Conservation (phyloP, 2,888 invertebrate genomes). For the Drosophila meridionalis region DNA sequence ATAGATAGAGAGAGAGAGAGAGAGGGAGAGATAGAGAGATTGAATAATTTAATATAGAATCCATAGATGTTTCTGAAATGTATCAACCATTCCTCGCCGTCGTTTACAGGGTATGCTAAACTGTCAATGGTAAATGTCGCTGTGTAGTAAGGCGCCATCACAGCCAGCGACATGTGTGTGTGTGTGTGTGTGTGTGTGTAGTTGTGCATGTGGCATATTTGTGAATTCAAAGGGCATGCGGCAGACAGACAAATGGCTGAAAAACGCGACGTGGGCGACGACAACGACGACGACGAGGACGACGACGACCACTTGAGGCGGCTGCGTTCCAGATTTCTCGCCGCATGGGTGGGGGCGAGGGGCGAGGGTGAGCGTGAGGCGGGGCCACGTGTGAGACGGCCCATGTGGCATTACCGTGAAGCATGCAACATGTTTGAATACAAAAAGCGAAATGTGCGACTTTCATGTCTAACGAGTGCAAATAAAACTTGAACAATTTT, state of each 20-base stretch:
- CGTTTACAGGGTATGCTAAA: constrained; percentile 30
- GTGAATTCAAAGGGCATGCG: constrained; percentile 74
- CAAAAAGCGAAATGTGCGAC: constrained; percentile 15
- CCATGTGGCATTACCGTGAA: constrained; percentile 39
- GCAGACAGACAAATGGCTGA: constrained; percentile 42
- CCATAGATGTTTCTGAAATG: background rate
- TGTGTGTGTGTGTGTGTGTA: constrained; percentile 5
- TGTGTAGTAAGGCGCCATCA: constrained; percentile 17
- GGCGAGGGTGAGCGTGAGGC: background rate
- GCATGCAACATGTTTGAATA: constrained; percentile 70
- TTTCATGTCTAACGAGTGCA: constrained; percentile 70
- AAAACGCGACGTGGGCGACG: constrained; percentile 49
- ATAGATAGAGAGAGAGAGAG: background rate
- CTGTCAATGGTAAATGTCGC: constrained; percentile 70
- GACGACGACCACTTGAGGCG: constrained; percentile 63
- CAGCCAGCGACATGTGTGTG: constrained; percentile 27
- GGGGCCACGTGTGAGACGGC: background rate
- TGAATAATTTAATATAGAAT: background rate
- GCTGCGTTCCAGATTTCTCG: constrained; percentile 53
- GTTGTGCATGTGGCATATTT: constrained; percentile 62
- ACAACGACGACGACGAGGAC: constrained; percentile 27
- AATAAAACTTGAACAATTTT: constrained; percentile 66
- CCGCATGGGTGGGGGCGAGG: background rate
- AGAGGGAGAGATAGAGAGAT: background rate
- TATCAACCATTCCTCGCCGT: background rate